phyloP scores from a whole-genome alignment of 1,140 invertebrate species.

The Bombus terrestris region DNA sequence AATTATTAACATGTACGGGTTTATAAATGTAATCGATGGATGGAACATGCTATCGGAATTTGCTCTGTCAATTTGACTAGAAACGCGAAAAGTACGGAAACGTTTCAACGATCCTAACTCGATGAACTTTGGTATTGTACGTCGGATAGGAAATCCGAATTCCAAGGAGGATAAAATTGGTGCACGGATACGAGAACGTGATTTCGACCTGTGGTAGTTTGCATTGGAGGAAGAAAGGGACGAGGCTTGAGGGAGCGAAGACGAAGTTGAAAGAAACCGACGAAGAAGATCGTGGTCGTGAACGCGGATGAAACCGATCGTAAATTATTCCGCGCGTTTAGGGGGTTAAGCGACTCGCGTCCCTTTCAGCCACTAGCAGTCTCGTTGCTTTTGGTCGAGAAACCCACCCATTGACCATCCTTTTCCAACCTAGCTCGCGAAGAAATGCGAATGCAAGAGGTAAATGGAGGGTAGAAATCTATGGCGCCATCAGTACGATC shows the following conservation, averaged over 20 bases:
- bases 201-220: constrained; percentile 10
- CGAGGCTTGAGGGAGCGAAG: neutral
- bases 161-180: neutral
- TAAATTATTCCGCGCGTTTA: constrained; percentile 72
- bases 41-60: too few species aligned
- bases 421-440: constrained; percentile 22
- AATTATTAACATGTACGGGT: too few species aligned
- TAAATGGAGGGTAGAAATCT: constrained; percentile 64
- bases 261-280: constrained; percentile 47
- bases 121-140: neutral
- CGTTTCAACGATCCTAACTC: neutral
- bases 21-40: too few species aligned
- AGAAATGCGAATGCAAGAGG: constrained; percentile 54
- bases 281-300: constrained; percentile 55
- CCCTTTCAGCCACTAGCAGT: constrained; percentile 55
- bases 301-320: constrained; percentile 62
- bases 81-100: neutral
- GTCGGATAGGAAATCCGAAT: neutral
- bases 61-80: too few species aligned
- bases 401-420: constrained; percentile 25
- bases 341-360: constrained; percentile 69
- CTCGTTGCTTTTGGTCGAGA: constrained; percentile 16
- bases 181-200: neutral
- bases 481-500: constrained; percentile 61
- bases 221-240: constrained; percentile 12